Evolutionary conservation across 2,888 invertebrate species (phyloP).

Genomic region (Ectemnius lituratus): DNA sequence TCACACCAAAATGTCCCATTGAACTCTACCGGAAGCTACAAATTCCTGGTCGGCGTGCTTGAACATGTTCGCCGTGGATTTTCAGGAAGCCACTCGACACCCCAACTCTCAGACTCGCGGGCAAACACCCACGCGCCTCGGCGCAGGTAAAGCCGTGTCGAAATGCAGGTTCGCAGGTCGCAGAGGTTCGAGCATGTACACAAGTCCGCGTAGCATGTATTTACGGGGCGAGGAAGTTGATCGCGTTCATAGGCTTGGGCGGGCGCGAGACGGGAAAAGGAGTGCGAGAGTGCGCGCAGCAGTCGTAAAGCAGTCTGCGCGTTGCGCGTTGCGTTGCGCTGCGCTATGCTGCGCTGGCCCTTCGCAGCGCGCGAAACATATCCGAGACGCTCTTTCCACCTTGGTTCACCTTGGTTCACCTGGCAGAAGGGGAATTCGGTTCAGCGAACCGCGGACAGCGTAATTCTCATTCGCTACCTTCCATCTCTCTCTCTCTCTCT

Average conservation of each 20-base stretch:
- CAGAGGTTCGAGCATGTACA: neutral
- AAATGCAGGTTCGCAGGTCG: conserved; percentile 24
- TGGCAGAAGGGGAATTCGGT: conserved; percentile 65
- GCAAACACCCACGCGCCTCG: conserved; percentile 14
- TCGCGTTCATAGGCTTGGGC: conserved; percentile 11
- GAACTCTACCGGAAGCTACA: neutral
- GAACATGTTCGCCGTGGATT: neutral
- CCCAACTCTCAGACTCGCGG: conserved; percentile 31
- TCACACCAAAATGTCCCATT: conserved; percentile 24
- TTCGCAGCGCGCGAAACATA: conserved; percentile 33
- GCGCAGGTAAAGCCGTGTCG: conserved; percentile 9
- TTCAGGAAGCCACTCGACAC: conserved; percentile 45
- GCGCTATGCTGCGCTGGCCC: neutral
- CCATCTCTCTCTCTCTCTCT: conserved; percentile 19
- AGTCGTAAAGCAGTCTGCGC: conserved; percentile 47
- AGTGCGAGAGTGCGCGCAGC: conserved; percentile 3
- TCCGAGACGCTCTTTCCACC: conserved; percentile 54
- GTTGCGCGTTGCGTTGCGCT: neutral
- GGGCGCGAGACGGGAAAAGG: conserved; percentile 5
- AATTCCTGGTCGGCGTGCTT: too few species aligned
- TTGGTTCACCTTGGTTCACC: conserved; percentile 49
- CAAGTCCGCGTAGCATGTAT: conserved; percentile 38
- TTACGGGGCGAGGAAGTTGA: conserved; percentile 45
- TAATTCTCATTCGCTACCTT: conserved; percentile 47
- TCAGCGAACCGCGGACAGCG: conserved; percentile 68